Evolutionary conservation across 2,888 invertebrate genomes (phyloP), one percentile per base, ranked within the genome.

Genomic region (Sussaba pulchella): DNA sequence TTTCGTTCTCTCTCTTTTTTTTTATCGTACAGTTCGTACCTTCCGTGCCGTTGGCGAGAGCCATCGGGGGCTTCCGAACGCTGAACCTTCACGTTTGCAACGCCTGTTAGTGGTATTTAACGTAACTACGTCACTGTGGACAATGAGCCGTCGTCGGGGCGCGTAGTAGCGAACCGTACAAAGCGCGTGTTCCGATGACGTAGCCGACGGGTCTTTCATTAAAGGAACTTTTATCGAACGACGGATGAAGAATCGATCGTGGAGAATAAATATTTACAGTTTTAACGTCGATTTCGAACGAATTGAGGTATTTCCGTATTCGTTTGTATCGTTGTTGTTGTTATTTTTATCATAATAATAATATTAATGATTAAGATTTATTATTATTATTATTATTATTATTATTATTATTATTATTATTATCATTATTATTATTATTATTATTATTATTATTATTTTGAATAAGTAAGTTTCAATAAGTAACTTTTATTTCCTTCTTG

Each of bases 151-250:
- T n/a, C n/a, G n/a, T n/a, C n/a, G n/a, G n/a, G n/a, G 31, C 19
- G 66, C 50, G 66, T 66, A 66, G 66, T 39, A 50, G n/a, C 66
- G 36, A 5, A 19, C n/a, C 66, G 50, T 50, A 50, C 66, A 66
- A 50, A 50, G 66, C 47, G 36, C 47, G 31, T 36, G 66, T 66
- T n/a, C n/a, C n/a, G n/a, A n/a, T n/a, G n/a, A 36, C 66, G 31
- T 36, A 12, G n/a, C 10, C 47, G 19, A 36, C 36, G 47, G 47
- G 8, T 66, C 12, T 47, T 66, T 31, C 66, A 66, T 66, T 50
- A 66, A 66, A 8, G n/a, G 50, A 66, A 36, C 10, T n/a, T n/a
- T n/a, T n/a, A n/a, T n/a, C n/a, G n/a, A n/a, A n/a, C n/a, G n/a
- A n/a, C n/a, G n/a, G n/a, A n/a, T n/a, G n/a, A n/a, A n/a, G 36